Evolutionary conservation across 2,888 invertebrate genomes (phyloP).

Genomic region (Tanypteryx hageni): DNA sequence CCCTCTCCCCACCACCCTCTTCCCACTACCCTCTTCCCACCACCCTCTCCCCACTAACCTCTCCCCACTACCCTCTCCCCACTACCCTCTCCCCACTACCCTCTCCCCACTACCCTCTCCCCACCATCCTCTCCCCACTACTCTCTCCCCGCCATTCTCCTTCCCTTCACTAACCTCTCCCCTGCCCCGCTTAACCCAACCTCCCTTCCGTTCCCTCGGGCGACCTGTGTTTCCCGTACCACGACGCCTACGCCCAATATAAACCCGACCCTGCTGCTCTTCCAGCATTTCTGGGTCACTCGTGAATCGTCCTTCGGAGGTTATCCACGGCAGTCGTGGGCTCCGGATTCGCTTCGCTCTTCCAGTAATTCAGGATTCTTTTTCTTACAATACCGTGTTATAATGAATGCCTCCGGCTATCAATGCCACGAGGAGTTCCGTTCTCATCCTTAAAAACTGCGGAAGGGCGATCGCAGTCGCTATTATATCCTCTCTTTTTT

Average conservation of each 20-base stretch:
- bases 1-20: no score
- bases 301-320: slow-evolving; percentile 2
- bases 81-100: no score
- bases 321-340: background rate
- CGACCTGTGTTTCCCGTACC: background rate
- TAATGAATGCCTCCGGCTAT: no score
- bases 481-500: no score
- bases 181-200: background rate
- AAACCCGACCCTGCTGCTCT: slow-evolving; percentile 21
- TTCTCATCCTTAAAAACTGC: no score
- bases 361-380: background rate
- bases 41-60: no score
- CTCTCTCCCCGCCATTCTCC: background rate
- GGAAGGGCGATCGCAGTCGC: no score
- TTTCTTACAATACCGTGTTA: background rate
- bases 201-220: background rate
- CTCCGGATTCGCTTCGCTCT: background rate
- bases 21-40: no score
- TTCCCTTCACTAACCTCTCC: background rate
- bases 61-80: no score
- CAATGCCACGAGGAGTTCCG: no score
- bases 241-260: slow-evolving; percentile 20
- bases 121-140: no score
- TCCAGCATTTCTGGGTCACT: slow-evolving; percentile 33
- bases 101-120: no score